Evolutionary conservation across 2,888 invertebrate species (phyloP).

Genomic region (Diplolepis rosae): DNA sequence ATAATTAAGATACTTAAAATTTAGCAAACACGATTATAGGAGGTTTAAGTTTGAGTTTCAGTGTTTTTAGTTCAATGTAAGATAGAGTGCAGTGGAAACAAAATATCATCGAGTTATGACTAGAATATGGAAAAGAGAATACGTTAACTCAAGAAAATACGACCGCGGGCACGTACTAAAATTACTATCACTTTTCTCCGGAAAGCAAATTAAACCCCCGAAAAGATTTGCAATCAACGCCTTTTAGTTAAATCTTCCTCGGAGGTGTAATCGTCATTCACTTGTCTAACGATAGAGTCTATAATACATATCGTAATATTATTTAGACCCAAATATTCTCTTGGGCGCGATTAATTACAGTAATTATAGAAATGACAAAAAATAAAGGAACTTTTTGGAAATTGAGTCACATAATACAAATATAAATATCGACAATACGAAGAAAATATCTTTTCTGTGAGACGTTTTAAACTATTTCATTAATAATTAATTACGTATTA

Average conservation of each 20-base stretch:
- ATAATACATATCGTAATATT: slow-evolving; percentile 17
- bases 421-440: not conserved
- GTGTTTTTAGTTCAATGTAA: too few species aligned
- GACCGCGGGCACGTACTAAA: slow-evolving; percentile 26
- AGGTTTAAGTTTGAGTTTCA: too few species aligned
- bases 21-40: too few species aligned
- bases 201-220: not conserved
- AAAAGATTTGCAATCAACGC: not conserved
- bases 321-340: not conserved
- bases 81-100: not conserved
- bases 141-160: slow-evolving; percentile 6
- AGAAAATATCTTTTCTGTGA: not conserved
- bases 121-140: slow-evolving; percentile 11
- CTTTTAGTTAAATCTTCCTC: not conserved
- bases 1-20: too few species aligned
- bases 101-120: slow-evolving; percentile 10
- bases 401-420: not conserved
- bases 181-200: slow-evolving; percentile 25
- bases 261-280: not conserved
- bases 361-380: slow-evolving; percentile 10
- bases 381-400: slow-evolving; percentile 16
- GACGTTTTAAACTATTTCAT: not conserved
- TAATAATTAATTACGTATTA: not conserved
- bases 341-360: not conserved
- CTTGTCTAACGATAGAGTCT: slow-evolving; percentile 16